Conservation (phyloP, 2,888 invertebrate genomes). For the Hirtodrosophila trivittata region DNA sequence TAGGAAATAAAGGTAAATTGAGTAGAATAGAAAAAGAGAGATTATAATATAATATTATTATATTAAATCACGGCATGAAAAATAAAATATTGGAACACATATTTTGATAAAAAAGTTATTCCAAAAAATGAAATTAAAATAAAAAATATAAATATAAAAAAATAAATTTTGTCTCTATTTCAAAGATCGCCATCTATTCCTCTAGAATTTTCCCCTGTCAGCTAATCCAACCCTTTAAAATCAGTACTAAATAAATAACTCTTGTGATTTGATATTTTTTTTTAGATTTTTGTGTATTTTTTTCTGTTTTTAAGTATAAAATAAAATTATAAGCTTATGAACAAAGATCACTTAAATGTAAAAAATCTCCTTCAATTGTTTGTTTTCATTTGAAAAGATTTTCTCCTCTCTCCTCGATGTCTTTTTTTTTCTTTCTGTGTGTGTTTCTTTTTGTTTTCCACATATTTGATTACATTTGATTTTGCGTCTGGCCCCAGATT, state of each 20-base stretch:
- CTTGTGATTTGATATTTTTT: slow-evolving; percentile 24
- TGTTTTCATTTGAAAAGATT: slow-evolving; percentile 66
- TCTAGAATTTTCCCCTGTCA: too few relatives aligned
- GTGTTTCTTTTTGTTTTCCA: slow-evolving; percentile 24
- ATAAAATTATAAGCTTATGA: slow-evolving; percentile 83
- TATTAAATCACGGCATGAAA: too few relatives aligned
- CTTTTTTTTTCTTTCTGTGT: slow-evolving; percentile 50
- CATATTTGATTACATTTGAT: slow-evolving; percentile 38
- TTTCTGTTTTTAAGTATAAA: slow-evolving; percentile 76
- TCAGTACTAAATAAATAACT: background rate
- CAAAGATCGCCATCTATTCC: too few relatives aligned
- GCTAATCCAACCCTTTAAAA: too few relatives aligned
- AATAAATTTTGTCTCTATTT: too few relatives aligned
- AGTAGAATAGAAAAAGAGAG: too few relatives aligned
- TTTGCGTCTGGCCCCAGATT: slow-evolving; percentile 25
- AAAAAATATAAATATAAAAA: too few relatives aligned
- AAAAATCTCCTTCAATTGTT: slow-evolving; percentile 80
- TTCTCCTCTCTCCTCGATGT: slow-evolving; percentile 68
- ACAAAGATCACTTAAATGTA: slow-evolving; percentile 83
- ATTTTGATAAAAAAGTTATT: too few relatives aligned
- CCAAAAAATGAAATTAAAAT: too few relatives aligned
- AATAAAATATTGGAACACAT: too few relatives aligned
- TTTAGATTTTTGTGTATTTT: slow-evolving; percentile 67
- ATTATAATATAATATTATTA: too few relatives aligned
- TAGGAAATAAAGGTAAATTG: too few relatives aligned